Conservation (phyloP, 2,797 vertebrate genomes). For the Siniperca obscura region DNA sequence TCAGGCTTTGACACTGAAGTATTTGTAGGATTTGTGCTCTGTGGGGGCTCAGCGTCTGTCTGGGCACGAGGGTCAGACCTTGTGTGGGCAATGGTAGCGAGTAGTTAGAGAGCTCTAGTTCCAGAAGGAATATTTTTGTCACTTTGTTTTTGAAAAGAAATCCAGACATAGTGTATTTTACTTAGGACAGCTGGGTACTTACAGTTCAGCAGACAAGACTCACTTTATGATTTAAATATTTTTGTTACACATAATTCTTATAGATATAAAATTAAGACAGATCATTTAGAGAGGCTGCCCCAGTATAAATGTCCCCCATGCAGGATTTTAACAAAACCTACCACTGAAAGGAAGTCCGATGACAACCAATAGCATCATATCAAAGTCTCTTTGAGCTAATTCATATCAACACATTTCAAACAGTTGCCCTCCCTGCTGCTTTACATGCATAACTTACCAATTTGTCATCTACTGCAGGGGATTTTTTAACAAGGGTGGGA, state of each 20-base stretch:
- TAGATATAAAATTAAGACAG: background rate
- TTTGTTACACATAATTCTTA: conserved; percentile 11
- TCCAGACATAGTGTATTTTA: conserved; percentile 14
- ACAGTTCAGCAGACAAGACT: conserved; percentile 11
- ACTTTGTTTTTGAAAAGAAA: conserved; percentile 26
- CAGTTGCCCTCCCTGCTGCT: conserved; percentile 25
- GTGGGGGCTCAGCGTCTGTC: conserved; percentile 41
- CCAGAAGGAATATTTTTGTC: conserved; percentile 7
- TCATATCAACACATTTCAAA: conserved; percentile 39
- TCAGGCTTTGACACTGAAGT: conserved; percentile 44
- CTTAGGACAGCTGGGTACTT: background rate
- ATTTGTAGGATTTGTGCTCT: conserved; percentile 48
- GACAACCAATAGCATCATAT: conserved; percentile 15
- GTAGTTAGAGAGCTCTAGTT: conserved; percentile 10
- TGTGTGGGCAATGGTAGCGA: conserved; percentile 26
- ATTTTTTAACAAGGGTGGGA: conserved; percentile 31
- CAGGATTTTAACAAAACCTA: conserved; percentile 19
- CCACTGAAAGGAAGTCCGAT: background rate
- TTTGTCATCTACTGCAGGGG: conserved; percentile 24
- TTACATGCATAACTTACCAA: conserved; percentile 48
- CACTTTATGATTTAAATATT: conserved; percentile 1
- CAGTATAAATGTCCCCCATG: background rate
- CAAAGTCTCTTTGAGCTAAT: conserved; percentile 36
- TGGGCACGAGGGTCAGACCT: conserved; percentile 42
- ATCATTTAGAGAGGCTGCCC: background rate